Evolutionary conservation across 2,888 invertebrate species (phyloP).

Genomic region (Cephus pulcher): DNA sequence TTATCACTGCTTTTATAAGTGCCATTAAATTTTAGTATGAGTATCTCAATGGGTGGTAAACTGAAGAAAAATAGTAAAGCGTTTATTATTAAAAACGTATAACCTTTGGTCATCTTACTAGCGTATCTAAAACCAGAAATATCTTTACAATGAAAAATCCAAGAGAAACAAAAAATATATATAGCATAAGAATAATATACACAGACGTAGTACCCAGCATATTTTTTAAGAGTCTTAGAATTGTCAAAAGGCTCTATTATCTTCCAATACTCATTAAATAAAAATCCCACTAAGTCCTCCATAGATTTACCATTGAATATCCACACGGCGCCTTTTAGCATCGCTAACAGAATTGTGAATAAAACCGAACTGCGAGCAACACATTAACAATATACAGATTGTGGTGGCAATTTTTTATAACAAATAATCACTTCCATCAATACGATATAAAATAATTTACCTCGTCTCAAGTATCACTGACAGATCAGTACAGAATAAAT

Average conservation of each 20-base stretch:
- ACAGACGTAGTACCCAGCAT: conserved; percentile 26
- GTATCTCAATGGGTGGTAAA: conserved; percentile 36
- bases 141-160: neutral
- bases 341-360: conserved; percentile 43
- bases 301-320: conserved; percentile 32
- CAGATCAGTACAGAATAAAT: conserved; percentile 36
- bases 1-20: conserved; percentile 25
- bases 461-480: conserved; percentile 45
- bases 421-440: neutral
- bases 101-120: conserved; percentile 41
- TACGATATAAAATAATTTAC: conserved; percentile 31
- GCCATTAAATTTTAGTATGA: conserved; percentile 16
- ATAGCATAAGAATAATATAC: neutral
- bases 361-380: conserved; percentile 42
- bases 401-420: neutral
- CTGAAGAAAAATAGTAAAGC: conserved; percentile 45
- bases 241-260: conserved; percentile 25
- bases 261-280: conserved; percentile 48
- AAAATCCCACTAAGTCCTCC: conserved; percentile 38
- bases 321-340: conserved; percentile 48
- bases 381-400: neutral
- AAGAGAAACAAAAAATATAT: too few relatives aligned
- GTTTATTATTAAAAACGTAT: conserved; percentile 44
- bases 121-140: conserved; percentile 35
- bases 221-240: conserved; percentile 22